These are phyloP conservation scores for Stichodactyla helianthus DNA, from an alignment of 64 coral and sea anemone genomes.

Conservation along the genomic window DNA sequence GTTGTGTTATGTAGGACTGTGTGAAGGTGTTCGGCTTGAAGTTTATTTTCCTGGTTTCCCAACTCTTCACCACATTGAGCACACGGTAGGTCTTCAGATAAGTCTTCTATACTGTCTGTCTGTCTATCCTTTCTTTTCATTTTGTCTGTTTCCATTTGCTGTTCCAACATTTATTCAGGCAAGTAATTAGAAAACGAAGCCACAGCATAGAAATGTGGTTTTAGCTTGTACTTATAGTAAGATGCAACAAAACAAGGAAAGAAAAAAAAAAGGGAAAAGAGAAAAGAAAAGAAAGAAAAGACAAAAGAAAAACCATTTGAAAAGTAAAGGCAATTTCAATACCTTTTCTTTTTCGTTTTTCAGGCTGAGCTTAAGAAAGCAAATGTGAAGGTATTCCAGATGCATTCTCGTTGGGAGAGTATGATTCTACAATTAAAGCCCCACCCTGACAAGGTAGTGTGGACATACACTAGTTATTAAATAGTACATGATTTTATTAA, in stretches of 20 bases:
- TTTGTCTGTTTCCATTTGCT: no score
- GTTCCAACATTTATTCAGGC: no score
- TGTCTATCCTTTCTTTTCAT: neutral
- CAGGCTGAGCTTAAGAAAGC: constrained; percentile 84
- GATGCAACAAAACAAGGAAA: no score
- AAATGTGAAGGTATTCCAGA: constrained; percentile 90
- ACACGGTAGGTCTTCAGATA: constrained; percentile 48
- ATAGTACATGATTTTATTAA: no score
- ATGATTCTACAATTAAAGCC: constrained; percentile 71
- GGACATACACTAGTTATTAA: no score
- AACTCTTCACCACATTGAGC: constrained; percentile 82
- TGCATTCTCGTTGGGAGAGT: constrained; percentile 76
- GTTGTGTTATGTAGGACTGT: constrained; percentile 53
- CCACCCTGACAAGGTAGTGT: constrained; percentile 53
- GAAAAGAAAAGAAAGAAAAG: no score
- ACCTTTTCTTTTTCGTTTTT: neutral
- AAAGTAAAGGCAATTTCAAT: neutral
- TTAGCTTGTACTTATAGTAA: no score
- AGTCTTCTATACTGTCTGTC: no score
- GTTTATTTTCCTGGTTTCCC: constrained; percentile 94
- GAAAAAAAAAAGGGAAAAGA: no score
- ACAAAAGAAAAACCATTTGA: neutral
- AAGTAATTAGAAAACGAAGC: no score
- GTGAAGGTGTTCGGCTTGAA: constrained; percentile 80
- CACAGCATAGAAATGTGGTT: no score